These are phyloP conservation scores for Dermolepida albohirtum DNA, from an alignment of 2,888 invertebrate species.

Conservation along the genomic window DNA sequence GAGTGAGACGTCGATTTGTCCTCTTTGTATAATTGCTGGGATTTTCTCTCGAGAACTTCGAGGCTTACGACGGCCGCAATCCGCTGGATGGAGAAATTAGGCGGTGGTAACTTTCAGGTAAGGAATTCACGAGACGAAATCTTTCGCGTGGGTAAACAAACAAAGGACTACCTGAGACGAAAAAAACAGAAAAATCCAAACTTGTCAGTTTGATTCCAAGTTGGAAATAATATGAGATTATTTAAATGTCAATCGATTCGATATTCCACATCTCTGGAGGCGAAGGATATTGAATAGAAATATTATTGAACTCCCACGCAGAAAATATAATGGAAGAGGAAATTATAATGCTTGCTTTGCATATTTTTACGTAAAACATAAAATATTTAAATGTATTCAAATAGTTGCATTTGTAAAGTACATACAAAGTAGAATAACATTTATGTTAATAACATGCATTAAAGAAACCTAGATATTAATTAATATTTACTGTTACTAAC, in stretches of 20 bases:
- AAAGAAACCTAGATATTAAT: too few relatives aligned
- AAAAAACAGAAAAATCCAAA: background rate
- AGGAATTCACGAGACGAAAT: slow-evolving; percentile 16
- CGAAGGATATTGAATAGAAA: background rate
- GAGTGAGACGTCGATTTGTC: slow-evolving; percentile 23
- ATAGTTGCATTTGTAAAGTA: too few relatives aligned
- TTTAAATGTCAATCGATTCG: slow-evolving; percentile 12
- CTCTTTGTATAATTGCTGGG: slow-evolving; percentile 35
- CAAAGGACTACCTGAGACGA: background rate
- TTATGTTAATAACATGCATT: too few relatives aligned
- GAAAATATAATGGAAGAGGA: too few relatives aligned
- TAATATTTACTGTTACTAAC: too few relatives aligned
- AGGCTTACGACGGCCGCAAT: slow-evolving; percentile 15
- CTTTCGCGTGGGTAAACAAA: slow-evolving; percentile 22
- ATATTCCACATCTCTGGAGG: slow-evolving; percentile 9
- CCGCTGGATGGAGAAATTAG: slow-evolving; percentile 6
- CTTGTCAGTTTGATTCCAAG: background rate
- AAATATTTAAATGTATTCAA: too few relatives aligned
- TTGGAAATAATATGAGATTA: slow-evolving; percentile 10
- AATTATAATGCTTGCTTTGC: too few relatives aligned
- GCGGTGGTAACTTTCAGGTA: slow-evolving; percentile 14
- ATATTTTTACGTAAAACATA: too few relatives aligned
- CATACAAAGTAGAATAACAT: too few relatives aligned
- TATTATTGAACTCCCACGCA: background rate
- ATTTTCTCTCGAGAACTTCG: slow-evolving; percentile 20